Conservation (phyloP, 2,888 invertebrate species). For the Tetragonisca angustula region DNA sequence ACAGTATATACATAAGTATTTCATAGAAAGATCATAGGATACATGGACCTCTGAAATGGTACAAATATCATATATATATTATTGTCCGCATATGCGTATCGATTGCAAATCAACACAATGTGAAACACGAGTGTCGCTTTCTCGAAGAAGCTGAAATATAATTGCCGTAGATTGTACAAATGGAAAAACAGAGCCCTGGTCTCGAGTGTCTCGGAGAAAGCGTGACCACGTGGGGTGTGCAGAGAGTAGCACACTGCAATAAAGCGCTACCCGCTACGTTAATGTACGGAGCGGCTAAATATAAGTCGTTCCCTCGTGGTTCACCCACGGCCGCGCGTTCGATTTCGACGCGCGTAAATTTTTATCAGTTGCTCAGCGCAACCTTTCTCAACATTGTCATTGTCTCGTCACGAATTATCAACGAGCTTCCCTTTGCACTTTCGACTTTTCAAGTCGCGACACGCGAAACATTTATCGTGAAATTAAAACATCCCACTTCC, state of each 20-base stretch:
- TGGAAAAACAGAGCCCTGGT: conserved; percentile 49
- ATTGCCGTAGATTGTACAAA: conserved; percentile 37
- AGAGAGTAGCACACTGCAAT: conserved; percentile 55
- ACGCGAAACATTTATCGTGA: neutral
- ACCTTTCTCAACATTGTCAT: neutral
- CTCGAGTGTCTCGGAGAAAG: conserved; percentile 47
- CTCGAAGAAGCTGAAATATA: conserved; percentile 24
- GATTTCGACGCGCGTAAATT: conserved; percentile 31
- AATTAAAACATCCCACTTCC: neutral
- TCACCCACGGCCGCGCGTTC: conserved; percentile 33
- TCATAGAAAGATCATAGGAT: neutral
- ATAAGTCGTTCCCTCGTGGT: conserved; percentile 39
- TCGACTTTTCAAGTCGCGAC: neutral
- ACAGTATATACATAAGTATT: neutral
- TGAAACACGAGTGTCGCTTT: conserved; percentile 13
- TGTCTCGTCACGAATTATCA: neutral
- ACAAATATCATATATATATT: neutral
- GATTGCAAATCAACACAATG: neutral
- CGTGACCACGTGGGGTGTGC: conserved; percentile 58
- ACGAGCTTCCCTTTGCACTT: too few relatives aligned
- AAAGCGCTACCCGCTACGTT: conserved; percentile 47
- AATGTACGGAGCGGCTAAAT: conserved; percentile 58
- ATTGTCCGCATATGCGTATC: neutral
- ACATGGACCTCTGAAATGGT: neutral
- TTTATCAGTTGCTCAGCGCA: conserved; percentile 4